Evolutionary conservation across 2,888 invertebrate species (phyloP), one percentile per base, ranked within the genome.

Genomic region (Pammene fasciana): DNA sequence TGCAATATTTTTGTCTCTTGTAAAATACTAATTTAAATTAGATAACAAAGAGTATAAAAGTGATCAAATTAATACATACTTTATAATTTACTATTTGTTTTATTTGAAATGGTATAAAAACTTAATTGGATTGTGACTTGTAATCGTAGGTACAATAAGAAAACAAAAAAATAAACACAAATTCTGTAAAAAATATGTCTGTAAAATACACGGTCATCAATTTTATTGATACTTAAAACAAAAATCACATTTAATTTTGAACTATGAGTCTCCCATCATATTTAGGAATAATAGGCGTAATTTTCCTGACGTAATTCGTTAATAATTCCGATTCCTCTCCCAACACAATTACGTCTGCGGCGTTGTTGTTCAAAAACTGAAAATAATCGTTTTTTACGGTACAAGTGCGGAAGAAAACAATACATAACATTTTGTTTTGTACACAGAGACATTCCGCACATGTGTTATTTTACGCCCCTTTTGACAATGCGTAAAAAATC

Each of bases 251-350:
- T 90, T 73, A 62, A 48, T 34, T 62, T 62, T 62, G 41, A 68
- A 94, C 77, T 64, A 75, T 85, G 6, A 94, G 88, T 82, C 95
- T 91, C 13, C 93, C 90, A 56, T 95, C 94, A 13, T 92, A 73
- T 0, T 86, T 88, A 9, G 88, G 82, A 11, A 82, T 88, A 3
- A 95, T 81, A 0, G 95, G 95, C 26, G 94, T 90, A 18, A 86
- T 79, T 72, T 86, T 87, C 34, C 78, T 82, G 0, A 95, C 77
- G 75, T 94, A 95, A 0, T 86, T 78, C 55, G 87, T 87, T 13
- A 94, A 76, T 1, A 92, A 73, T 18, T 94, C 93, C 0, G 90
- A 81, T 72, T 95, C 95, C 0, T 86, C 73, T 0, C 86, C 88
- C 0, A 95, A 88, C 1, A 80, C 56, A 55, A 79, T 80, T 0